phyloP scores from a whole-genome alignment of 2,797 vertebrate species.

The Pseudotriccus pelzelni region DNA sequence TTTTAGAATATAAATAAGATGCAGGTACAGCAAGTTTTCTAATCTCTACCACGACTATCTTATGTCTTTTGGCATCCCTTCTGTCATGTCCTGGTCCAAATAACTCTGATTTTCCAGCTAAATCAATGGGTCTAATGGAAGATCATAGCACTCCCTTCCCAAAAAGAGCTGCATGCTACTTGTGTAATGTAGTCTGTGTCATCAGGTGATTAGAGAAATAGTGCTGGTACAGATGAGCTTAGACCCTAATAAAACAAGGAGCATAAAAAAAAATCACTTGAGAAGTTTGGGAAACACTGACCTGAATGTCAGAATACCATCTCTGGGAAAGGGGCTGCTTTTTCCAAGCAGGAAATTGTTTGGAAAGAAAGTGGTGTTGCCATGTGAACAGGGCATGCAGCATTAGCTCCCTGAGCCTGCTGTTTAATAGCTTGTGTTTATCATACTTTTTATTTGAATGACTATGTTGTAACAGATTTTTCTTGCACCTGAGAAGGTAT shows the following conservation, averaged over 20 bases:
- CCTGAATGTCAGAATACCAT: neutral
- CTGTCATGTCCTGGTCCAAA: neutral
- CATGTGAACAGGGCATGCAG: neutral
- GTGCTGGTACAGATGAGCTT: neutral
- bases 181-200: neutral
- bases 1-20: neutral
- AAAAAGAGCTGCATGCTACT: neutral
- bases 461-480: neutral
- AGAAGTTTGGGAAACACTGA: neutral
- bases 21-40: neutral
- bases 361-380: slow-evolving; percentile 2
- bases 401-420: neutral
- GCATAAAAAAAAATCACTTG: neutral
- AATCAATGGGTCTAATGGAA: neutral
- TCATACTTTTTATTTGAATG: neutral
- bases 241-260: neutral
- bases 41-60: neutral
- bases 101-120: neutral
- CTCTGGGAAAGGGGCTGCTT: neutral
- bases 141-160: neutral
- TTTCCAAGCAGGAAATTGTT: neutral
- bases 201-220: neutral
- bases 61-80: neutral
- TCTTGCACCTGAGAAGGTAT: neutral
- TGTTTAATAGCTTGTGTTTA: neutral